Conservation (phyloP, 53 echinoderm and acorn worm genomes). For the Stichopus horrens region DNA sequence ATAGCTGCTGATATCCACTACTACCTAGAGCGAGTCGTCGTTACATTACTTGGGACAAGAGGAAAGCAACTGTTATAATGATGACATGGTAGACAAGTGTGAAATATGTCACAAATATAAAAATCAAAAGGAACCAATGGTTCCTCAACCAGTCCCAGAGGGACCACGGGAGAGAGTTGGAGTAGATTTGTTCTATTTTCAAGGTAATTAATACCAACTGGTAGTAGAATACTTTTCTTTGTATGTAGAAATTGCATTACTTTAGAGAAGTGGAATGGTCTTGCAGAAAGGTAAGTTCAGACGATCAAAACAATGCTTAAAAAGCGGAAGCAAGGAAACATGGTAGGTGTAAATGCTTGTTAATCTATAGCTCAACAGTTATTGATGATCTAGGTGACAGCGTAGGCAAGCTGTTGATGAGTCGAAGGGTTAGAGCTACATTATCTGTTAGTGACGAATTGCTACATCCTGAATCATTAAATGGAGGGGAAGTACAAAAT, state of each 20-base stretch:
- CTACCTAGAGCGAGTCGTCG: too few relatives aligned
- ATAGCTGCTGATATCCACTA: too few relatives aligned
- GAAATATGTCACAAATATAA: constrained; percentile 43
- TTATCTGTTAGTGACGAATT: too few relatives aligned
- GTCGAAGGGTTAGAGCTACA: too few relatives aligned
- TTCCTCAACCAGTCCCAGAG: constrained; percentile 48
- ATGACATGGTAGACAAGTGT: constrained; percentile 49
- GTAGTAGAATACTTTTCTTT: constrained; percentile 64
- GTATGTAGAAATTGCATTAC: constrained; percentile 51
- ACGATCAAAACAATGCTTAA: constrained; percentile 39
- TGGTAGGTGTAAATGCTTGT: constrained; percentile 1
- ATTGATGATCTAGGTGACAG: constrained; percentile 10
- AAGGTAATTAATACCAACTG: constrained; percentile 51
- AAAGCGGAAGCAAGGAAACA: constrained; percentile 3
- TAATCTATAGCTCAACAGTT: constrained; percentile 14
- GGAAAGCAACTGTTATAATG: too few relatives aligned
- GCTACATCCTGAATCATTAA: too few relatives aligned
- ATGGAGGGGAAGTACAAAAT: too few relatives aligned
- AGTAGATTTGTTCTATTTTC: constrained; percentile 59
- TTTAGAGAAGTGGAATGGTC: constrained; percentile 56
- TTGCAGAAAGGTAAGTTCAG: constrained; percentile 54
- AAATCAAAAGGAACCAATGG: constrained; percentile 47
- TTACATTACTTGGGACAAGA: too few relatives aligned
- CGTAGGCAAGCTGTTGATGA: too few relatives aligned
- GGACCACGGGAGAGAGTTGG: constrained; percentile 65